Evolutionary conservation across 2,888 invertebrate genomes (phyloP).

Genomic region (Xestia ashworthii): DNA sequence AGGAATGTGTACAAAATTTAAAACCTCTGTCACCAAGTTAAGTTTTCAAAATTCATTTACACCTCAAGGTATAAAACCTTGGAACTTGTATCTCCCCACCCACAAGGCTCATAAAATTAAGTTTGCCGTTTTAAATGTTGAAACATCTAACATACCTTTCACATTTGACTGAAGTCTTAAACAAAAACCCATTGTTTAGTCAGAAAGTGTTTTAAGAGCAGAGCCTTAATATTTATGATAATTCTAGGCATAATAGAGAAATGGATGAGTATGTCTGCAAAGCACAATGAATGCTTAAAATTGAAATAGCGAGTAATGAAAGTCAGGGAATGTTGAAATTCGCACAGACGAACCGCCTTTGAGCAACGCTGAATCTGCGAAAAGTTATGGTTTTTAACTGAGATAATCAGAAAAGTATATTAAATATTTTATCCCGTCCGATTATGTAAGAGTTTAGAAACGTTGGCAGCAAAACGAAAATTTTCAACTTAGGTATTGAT

Average conservation of each 20-base stretch:
- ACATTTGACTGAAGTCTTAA: conserved; percentile 35
- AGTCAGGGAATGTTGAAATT: conserved; percentile 20
- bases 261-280: conserved; percentile 45
- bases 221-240: conserved; percentile 53
- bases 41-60: conserved; percentile 48
- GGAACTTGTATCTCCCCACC: conserved; percentile 28
- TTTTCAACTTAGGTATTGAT: neutral
- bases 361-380: neutral
- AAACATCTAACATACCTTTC: conserved; percentile 31
- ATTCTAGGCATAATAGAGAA: conserved; percentile 57
- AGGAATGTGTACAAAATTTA: conserved; percentile 1
- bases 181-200: conserved; percentile 61
- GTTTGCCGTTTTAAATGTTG: conserved; percentile 45
- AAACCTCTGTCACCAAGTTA: conserved; percentile 2
- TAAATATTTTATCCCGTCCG: neutral
- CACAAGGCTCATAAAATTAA: conserved; percentile 44
- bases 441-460: conserved; percentile 6
- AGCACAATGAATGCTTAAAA: conserved; percentile 71
- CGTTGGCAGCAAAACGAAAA: neutral
- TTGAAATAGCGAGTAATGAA: conserved; percentile 61
- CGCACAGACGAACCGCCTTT: conserved; percentile 1
- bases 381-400: neutral
- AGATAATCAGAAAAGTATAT: neutral
- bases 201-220: conserved; percentile 42
- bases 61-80: conserved; percentile 44